Evolutionary conservation across 2,797 vertebrate genomes (phyloP), one percentile per base, ranked within the genome.

Genomic region (Molossus molossus): DNA sequence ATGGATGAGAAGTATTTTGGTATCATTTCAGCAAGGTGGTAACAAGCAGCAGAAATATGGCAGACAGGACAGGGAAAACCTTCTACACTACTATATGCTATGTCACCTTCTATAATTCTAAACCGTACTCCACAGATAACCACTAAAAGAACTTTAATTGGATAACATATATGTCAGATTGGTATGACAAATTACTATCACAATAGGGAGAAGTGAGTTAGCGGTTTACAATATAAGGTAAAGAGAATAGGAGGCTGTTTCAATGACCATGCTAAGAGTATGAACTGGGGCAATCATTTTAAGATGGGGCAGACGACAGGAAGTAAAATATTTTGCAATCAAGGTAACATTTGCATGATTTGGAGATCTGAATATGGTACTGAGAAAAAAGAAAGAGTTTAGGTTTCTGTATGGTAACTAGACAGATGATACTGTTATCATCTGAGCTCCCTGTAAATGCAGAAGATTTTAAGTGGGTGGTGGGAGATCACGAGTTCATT

Each of bases 111-210:
- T 75, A 20, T 37, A 60, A 3, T 27, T 94, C 73, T 72, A 14
- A 7, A 73, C 55, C 62, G 93, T 80, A 89, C 37, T 67, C 29
- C 57, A 88, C 1, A 86, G 50, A 60, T 76, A 14, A 58, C 18
- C 50, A 76, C 48, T 65, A 20, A 76, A 13, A 90, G 33, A 87
- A 90, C 55, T 79, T 79, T 73, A 94, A 73, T 25, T 13, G 95
- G 72, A 85, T 25, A 80, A 70, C 18, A 76, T 7, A 27, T 7
- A 83, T 18, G 3, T 45, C 73, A 93, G 10, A 92, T 60, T 92
- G 48, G 17, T 60, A 83, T 50, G 6, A 72, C 20, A 72, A 14
- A 92, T 72, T 65, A 85, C 18, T 85, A 73, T 50, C 17, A 73
- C 25, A 58, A 62, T 1, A 33, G 75, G 65, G 50, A 92, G 57